These are phyloP conservation scores for Pedetes capensis DNA, from an alignment of 2,113 vertebrate species.

Conservation along the genomic window DNA sequence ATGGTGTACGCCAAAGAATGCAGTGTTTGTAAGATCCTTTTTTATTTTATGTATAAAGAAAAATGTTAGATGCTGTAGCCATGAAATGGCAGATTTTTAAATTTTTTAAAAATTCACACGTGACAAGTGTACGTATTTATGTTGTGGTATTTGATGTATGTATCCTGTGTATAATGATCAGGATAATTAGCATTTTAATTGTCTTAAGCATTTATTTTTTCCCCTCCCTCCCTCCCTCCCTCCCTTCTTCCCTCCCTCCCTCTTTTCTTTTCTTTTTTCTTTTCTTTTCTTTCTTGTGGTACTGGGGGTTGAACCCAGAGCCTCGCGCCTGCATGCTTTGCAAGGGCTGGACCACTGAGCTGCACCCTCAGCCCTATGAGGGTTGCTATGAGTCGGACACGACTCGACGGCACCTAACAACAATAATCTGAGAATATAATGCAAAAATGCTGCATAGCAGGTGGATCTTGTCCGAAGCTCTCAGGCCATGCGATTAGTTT, in stretches of 20 bases:
- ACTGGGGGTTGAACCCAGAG: too few relatives aligned
- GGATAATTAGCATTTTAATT: too few relatives aligned
- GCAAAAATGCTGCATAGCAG: background rate
- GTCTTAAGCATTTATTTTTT: background rate
- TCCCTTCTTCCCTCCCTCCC: background rate
- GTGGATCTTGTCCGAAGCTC: background rate
- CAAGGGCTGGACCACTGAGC: accelerated
- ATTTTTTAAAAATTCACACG: background rate
- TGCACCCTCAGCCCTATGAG: background rate
- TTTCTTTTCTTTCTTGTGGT: background rate
- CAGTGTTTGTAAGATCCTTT: background rate
- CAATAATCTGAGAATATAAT: background rate
- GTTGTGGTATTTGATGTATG: background rate
- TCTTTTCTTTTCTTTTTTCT: background rate
- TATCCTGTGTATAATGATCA: background rate
- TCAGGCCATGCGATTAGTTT: background rate
- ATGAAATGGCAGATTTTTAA: background rate
- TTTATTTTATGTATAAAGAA: background rate
- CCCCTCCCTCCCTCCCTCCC: background rate
- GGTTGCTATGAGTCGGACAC: background rate
- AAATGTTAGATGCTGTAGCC: background rate
- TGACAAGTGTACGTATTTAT: too few relatives aligned
- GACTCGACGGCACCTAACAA: too few relatives aligned
- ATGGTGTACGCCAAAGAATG: accelerated
- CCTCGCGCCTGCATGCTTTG: background rate